Percentiles rank a stretch among this genome's conserved stretches.
Evolutionary conservation across 2,113 vertebrate genomes (phyloP).

Genomic region (Onychostoma macrolepis): DNA sequence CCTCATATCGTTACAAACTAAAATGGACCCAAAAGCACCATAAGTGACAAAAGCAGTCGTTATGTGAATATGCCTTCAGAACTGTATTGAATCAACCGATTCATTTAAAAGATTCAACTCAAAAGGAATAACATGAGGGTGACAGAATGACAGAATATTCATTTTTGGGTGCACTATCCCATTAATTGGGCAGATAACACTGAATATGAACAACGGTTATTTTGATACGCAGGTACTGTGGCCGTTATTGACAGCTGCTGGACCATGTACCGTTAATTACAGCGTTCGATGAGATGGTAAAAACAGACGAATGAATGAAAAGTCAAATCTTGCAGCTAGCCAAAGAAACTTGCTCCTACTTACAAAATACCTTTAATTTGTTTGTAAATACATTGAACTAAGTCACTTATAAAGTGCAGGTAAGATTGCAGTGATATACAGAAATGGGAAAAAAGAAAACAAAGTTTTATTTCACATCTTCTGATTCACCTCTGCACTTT

Average conservation of each 20-base stretch:
- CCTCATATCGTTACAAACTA: background rate
- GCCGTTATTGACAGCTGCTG: background rate
- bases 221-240: conserved; percentile 8
- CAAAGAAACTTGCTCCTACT: conserved; percentile 32
- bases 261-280: background rate
- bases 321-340: conserved; percentile 4
- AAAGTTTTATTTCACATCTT: conserved; percentile 67
- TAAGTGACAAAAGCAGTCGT: background rate
- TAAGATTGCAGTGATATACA: conserved; percentile 55
- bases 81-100: background rate
- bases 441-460: conserved; percentile 60
- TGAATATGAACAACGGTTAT: background rate
- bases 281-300: background rate
- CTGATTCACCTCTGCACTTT: conserved; percentile 60
- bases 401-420: conserved; percentile 48
- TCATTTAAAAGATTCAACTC: background rate
- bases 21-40: background rate
- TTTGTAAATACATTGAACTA: conserved; percentile 57
- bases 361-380: conserved; percentile 55
- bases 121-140: background rate
- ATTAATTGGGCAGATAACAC: background rate
- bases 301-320: conserved; percentile 22
- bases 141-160: background rate
- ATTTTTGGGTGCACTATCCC: background rate
- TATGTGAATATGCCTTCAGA: background rate